Conservation (phyloP, 23 tunicate genomes). For the Ascidia mentula region DNA sequence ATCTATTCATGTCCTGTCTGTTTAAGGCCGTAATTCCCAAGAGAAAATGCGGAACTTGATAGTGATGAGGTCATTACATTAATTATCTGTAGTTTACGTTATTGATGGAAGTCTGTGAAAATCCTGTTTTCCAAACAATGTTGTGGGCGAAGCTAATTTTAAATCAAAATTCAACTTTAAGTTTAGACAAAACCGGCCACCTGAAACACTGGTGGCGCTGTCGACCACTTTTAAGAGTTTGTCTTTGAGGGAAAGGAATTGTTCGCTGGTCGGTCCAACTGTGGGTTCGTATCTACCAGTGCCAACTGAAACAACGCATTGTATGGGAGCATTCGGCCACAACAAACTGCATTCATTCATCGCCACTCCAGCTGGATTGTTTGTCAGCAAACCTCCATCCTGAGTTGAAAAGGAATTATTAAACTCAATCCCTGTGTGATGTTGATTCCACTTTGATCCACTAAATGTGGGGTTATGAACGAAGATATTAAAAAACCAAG, state of each 20-base stretch:
- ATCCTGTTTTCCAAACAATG: no score
- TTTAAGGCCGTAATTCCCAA: no score
- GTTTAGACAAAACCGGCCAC: constrained; percentile 10
- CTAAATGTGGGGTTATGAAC: no score
- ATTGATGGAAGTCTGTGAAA: no score
- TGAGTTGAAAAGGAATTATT: constrained; percentile 17
- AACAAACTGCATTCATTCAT: constrained; percentile 70
- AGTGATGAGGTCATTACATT: no score
- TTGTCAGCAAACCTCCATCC: constrained; percentile 85
- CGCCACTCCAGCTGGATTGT: constrained; percentile 87
- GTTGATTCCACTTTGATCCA: no score
- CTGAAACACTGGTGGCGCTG: constrained; percentile 86
- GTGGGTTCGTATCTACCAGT: constrained; percentile 89
- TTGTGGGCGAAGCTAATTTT: no score
- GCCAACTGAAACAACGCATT: constrained; percentile 89
- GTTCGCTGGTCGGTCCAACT: constrained; percentile 73
- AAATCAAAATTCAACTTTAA: background rate
- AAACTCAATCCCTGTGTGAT: no score
- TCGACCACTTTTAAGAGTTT: constrained; percentile 81
- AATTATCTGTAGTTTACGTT: no score
- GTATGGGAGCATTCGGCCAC: constrained; percentile 82
- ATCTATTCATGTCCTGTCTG: no score
- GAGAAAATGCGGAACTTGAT: no score
- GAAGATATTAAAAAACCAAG: no score
- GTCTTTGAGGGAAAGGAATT: constrained; percentile 62